These are phyloP conservation scores for Aurelia coerulea DNA, from an alignment of 30 jellyfish, hydroid and myxozoan genomes.

Conservation along the genomic window DNA sequence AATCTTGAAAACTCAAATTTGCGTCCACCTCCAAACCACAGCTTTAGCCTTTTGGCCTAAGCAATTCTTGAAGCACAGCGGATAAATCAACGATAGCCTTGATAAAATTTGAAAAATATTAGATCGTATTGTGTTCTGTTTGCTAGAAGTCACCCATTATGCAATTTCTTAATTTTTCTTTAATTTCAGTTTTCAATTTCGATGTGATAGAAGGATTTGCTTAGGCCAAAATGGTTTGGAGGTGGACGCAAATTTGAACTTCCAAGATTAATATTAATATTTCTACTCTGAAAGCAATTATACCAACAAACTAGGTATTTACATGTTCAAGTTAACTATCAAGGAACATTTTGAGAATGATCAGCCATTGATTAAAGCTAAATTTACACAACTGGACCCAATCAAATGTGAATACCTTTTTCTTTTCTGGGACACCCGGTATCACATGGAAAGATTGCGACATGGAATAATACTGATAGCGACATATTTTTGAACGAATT, in stretches of 20 bases:
- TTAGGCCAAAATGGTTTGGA: constrained; percentile 12
- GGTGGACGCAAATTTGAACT: constrained; percentile 8
- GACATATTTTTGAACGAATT: too few species aligned
- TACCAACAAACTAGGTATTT: constrained; percentile 1
- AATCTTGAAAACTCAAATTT: neutral
- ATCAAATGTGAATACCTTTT: too few species aligned
- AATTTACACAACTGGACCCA: too few species aligned
- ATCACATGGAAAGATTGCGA: too few species aligned
- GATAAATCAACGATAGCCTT: too few species aligned
- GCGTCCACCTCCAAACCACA: constrained; percentile 8
- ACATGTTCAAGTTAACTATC: neutral
- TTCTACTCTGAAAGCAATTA: neutral
- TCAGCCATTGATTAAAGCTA: too few species aligned
- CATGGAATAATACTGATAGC: too few species aligned
- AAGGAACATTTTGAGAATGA: neutral
- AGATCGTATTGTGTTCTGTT: too few species aligned
- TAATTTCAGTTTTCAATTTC: neutral
- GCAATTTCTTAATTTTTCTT: too few species aligned
- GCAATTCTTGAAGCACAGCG: constrained; percentile 3
- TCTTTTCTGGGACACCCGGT: too few species aligned
- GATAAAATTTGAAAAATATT: too few species aligned
- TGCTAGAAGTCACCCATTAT: too few species aligned
- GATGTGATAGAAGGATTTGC: neutral
- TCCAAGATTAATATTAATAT: neutral
- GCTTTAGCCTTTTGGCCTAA: neutral